phyloP scores from a whole-genome alignment of 2,797 vertebrate species.

The Pangasius sanitwongsei region DNA sequence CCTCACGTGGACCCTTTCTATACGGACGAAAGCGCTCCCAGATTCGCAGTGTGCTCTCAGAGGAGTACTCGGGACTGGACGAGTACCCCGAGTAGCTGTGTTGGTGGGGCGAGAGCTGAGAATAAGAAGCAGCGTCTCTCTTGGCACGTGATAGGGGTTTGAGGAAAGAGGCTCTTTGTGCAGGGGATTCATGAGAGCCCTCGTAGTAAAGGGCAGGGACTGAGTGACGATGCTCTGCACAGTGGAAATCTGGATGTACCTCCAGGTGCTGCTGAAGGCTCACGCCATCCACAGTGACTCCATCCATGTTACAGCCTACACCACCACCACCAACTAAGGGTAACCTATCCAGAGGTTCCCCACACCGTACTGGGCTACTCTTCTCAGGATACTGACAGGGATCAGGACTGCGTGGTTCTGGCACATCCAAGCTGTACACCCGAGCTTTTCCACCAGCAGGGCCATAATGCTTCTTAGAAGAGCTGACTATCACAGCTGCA shows the following conservation, averaged over 20 bases:
- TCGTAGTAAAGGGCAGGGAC: conserved; percentile 99
- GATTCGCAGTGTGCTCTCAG: conserved; percentile 96
- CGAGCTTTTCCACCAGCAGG: conserved; percentile 91
- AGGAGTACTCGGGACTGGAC: conserved; percentile 97
- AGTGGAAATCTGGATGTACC: conserved; percentile 95
- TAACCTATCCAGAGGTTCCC: conserved; percentile 91
- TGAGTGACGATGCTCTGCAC: conserved; percentile 97
- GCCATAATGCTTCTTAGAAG: conserved; percentile 92
- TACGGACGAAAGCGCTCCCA: conserved; percentile 99
- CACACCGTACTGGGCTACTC: conserved; percentile 87
- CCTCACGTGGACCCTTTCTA: conserved; percentile 91
- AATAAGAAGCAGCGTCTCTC: conserved; percentile 94
- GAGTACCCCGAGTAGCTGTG: conserved; percentile 97
- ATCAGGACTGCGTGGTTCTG: conserved; percentile 89
- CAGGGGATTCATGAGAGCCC: conserved; percentile 84
- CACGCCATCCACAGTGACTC: conserved; percentile 75
- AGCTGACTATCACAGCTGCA: conserved; percentile 80
- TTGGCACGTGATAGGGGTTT: conserved; percentile 94
- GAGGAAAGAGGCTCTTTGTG: conserved; percentile 87
- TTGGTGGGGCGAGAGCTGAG: conserved; percentile 95
- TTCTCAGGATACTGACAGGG: conserved; percentile 90
- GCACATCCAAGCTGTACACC: conserved; percentile 95
- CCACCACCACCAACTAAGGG: conserved; percentile 82
- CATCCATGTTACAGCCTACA: conserved; percentile 73
- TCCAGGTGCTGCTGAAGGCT: conserved; percentile 86